Conservation (phyloP, 2,797 vertebrate genomes). For the Valencia hispanica region DNA sequence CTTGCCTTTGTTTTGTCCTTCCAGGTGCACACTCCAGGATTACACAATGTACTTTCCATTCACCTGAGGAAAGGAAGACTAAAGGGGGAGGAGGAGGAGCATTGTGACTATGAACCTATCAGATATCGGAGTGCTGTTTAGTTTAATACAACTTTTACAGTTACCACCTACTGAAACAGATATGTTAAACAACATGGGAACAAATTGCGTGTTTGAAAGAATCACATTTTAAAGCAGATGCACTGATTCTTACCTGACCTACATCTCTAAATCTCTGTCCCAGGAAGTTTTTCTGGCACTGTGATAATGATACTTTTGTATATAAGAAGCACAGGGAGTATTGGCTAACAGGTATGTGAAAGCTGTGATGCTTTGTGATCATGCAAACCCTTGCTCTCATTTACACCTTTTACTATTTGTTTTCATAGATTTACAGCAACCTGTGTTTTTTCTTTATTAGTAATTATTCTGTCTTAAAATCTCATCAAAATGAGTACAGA, state of each 20-base stretch:
- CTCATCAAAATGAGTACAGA: not conserved
- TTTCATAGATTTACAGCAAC: not conserved
- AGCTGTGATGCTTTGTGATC: slow-evolving; percentile 5
- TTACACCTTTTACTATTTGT: not conserved
- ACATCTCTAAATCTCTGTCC: slow-evolving; percentile 9
- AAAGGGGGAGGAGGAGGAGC: slow-evolving; percentile 46
- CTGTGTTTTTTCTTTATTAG: not conserved
- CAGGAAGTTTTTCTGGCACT: not conserved
- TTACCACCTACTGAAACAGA: not conserved
- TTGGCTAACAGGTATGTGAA: slow-evolving; percentile 48
- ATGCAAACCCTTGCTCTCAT: not conserved
- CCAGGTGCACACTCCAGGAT: slow-evolving; percentile 55
- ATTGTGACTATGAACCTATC: not conserved
- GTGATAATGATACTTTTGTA: slow-evolving; percentile 2
- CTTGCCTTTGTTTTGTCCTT: slow-evolving; percentile 40
- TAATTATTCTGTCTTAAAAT: not conserved
- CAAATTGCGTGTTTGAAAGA: not conserved
- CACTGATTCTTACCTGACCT: not conserved
- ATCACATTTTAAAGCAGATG: not conserved
- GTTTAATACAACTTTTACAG: not conserved
- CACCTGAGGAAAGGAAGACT: slow-evolving; percentile 26
- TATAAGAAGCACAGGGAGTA: slow-evolving; percentile 29
- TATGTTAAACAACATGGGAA: not conserved
- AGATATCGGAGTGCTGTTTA: slow-evolving; percentile 18
- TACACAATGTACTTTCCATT: slow-evolving; percentile 30